Base-by-base conservation (phyloP, 1,140 invertebrate species). In the Drosophila subobscura region DNA sequence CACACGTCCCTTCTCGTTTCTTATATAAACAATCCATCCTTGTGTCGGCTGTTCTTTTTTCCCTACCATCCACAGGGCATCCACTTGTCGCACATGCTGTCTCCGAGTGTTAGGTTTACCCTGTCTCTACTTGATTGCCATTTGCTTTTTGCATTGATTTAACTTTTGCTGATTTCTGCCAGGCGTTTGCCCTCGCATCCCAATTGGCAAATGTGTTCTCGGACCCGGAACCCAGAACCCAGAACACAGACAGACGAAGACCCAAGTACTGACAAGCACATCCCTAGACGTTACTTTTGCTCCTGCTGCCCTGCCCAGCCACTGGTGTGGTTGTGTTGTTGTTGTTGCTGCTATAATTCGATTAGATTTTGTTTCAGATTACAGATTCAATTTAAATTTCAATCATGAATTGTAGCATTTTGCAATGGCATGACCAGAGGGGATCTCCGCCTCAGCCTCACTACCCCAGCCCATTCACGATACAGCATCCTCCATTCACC, bases 371-470 rank as follows among this genome's bases (percentile, higher is more conserved):
- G 74, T 77, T 77, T 77, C 74, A 77, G 74, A 77, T 77, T 77
- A 77, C 74, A 77, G 74, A 77, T 77, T 77, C 74, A 77, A 77
- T 77, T 77, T 77, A 77, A 77, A 77, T 77, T 77, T 77, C 74
- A 77, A 77, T 77, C 74, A 77, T 77, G 73, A 77, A 77, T 77
- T 77, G 74, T 77, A 77, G 74, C 73, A 77, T 77, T 77, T 77
- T 64, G 73, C 72, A 60, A 44, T 76, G 56, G 44, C 61, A 75
- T 33, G 72, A 74, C 70, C 70, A 74, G 71, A 74, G 71, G 71
- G 71, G 59, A 52, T 29, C 3, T 2, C 27, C 27, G 1, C 6
- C 16, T 20, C 16, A 20, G 16, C 16, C 16, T 20, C 27, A 29
- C 6, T 20, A 29, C 6, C 6, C 29, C 8, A 23, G 16, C 16